phyloP scores from a whole-genome alignment of 2,888 invertebrate species.

The Lepeophtheirus nordmannii region DNA sequence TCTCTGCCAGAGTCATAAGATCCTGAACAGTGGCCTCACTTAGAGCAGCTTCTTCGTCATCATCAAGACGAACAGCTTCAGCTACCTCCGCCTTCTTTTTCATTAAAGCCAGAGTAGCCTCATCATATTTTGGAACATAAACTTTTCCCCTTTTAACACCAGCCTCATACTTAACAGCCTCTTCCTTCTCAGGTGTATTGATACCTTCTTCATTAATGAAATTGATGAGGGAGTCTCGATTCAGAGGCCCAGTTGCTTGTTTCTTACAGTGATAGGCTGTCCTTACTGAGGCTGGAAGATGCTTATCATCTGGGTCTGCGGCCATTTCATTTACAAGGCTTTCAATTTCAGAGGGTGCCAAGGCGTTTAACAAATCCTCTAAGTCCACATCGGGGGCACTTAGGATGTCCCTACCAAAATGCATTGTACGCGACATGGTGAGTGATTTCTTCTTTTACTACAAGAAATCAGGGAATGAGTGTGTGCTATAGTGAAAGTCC shows the following conservation, averaged over 20 bases:
- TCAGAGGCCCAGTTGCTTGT: conserved; percentile 84
- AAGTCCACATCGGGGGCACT: conserved; percentile 19
- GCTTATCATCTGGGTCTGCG: conserved; percentile 23
- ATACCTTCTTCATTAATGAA: conserved; percentile 92
- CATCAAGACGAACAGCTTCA: conserved; percentile 19
- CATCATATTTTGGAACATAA: conserved; percentile 22
- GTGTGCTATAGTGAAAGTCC: too few relatives aligned
- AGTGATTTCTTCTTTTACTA: neutral
- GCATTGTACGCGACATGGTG: conserved; percentile 24
- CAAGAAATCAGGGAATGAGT: too few relatives aligned
- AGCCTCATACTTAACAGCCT: conserved; percentile 77
- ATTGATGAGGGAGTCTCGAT: conserved; percentile 82
- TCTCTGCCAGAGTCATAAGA: conserved; percentile 23
- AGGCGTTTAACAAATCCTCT: conserved; percentile 16
- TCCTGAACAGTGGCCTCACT: conserved; percentile 11
- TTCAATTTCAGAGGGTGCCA: conserved; percentile 19
- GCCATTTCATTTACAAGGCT: conserved; percentile 23
- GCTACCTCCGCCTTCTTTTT: conserved; percentile 7
- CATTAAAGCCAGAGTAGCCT: conserved; percentile 17
- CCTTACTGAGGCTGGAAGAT: conserved; percentile 23
- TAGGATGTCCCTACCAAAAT: conserved; percentile 23
- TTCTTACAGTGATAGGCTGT: conserved; percentile 51
- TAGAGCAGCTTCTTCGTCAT: conserved; percentile 24
- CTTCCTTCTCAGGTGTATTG: conserved; percentile 91
- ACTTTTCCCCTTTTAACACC: conserved; percentile 40